These are phyloP conservation scores for Mobula hypostoma DNA, from an alignment of 2,113 vertebrate genomes.

Conservation along the genomic window DNA sequence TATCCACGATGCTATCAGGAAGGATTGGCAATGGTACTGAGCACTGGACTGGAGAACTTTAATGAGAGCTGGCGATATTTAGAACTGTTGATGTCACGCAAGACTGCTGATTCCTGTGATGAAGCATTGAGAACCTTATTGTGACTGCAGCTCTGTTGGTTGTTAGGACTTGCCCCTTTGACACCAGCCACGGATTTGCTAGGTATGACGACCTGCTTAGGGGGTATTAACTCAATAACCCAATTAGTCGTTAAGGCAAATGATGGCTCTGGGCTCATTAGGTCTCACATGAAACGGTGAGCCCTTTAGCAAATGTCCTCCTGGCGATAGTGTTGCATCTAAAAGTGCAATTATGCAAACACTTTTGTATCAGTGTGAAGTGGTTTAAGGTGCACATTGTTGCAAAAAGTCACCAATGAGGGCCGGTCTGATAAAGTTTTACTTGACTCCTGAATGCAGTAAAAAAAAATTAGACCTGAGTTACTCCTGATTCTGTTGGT, in stretches of 20 bases:
- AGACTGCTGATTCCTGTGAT: not conserved
- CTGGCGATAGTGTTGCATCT: not conserved
- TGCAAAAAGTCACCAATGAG: not conserved
- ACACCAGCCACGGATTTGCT: not conserved
- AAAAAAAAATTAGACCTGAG: not conserved
- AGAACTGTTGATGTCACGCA: not conserved
- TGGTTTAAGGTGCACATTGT: not conserved
- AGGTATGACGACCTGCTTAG: not conserved
- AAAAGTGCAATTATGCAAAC: not conserved
- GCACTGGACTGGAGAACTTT: conserved; percentile 23
- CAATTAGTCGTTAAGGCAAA: conserved; percentile 32
- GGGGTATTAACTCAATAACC: conserved; percentile 13
- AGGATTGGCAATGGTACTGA: not conserved
- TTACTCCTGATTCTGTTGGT: not conserved
- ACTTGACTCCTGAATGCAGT: not conserved
- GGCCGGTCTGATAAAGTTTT: not conserved
- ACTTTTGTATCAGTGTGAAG: not conserved
- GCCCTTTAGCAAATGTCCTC: not conserved
- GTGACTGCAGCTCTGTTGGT: not conserved
- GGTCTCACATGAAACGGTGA: conserved; percentile 24
- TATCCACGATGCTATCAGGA: conserved; percentile 23
- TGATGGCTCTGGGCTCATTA: conserved; percentile 27
- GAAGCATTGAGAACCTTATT: not conserved
- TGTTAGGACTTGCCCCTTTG: conserved; percentile 10
- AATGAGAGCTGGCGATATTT: not conserved